Conservation (phyloP, 2,797 vertebrate genomes). For the Alectoris magna region DNA sequence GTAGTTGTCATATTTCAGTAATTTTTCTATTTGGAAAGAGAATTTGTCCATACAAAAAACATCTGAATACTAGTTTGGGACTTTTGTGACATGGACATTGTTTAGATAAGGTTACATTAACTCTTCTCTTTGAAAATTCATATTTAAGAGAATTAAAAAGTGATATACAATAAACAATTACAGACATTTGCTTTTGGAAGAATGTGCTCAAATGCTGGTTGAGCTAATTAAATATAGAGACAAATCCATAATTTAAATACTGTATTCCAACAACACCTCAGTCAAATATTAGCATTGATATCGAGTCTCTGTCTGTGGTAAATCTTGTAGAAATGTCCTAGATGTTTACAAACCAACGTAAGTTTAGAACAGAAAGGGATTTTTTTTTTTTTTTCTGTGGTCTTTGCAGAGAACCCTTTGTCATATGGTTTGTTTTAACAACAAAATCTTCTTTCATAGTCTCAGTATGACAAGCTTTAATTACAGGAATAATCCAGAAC, state of each 20-base stretch:
- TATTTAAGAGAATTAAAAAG: not conserved
- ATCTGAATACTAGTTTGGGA: not conserved
- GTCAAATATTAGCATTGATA: not conserved
- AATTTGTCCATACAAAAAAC: not conserved
- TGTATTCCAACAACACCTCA: not conserved
- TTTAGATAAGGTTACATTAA: not conserved
- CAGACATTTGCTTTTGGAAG: not conserved
- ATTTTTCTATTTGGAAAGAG: not conserved
- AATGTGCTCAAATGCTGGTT: not conserved
- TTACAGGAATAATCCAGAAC: not conserved
- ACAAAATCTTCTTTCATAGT: not conserved
- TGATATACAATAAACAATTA: not conserved
- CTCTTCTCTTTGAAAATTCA: not conserved
- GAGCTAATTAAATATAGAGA: not conserved
- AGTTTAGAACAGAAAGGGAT: not conserved
- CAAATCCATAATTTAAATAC: not conserved
- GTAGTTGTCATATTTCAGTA: not conserved
- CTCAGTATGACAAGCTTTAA: not conserved
- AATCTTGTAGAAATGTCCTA: not conserved
- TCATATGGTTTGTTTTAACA: not conserved
- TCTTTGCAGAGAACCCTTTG: not conserved
- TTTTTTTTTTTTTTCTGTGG: not conserved
- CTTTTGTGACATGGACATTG: not conserved
- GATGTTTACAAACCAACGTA: not conserved
- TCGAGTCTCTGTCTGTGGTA: not conserved